Percentiles rank a stretch among this genome's conserved stretches.
Conservation (phyloP, 2,113 vertebrate species). For the pig (Sus scrofa) region DNA sequence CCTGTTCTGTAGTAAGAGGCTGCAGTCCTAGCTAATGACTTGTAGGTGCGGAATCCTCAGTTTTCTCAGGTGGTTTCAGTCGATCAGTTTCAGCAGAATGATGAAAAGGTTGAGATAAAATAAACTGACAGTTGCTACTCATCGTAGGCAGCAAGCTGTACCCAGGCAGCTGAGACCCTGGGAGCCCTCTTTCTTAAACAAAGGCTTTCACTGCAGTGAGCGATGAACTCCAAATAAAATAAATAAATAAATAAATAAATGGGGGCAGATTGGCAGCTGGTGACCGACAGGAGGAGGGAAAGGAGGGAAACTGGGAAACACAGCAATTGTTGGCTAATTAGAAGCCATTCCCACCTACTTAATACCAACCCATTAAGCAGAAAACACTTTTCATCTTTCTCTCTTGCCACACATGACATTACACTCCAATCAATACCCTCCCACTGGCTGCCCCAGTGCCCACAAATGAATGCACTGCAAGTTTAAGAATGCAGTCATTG, state of each 20-base stretch:
- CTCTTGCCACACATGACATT: slow-evolving; percentile 93
- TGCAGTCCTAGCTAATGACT: slow-evolving; percentile 96
- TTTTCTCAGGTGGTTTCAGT: slow-evolving; percentile 98
- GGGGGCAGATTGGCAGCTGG: slow-evolving; percentile 92
- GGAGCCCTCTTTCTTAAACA: slow-evolving; percentile 93
- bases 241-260: too few relatives aligned
- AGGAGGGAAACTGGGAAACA: slow-evolving; percentile 90
- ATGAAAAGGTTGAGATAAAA: slow-evolving; percentile 99
- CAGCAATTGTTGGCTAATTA: slow-evolving; percentile 95
- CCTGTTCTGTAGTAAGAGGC: slow-evolving; percentile 89
- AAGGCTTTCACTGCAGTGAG: slow-evolving; percentile 91
- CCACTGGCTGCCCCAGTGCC: slow-evolving; percentile 91
- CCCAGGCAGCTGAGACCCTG: slow-evolving; percentile 96
- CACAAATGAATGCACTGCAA: slow-evolving; percentile 91
- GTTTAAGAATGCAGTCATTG: slow-evolving; percentile 95
- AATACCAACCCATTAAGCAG: slow-evolving; percentile 97
- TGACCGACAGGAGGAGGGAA: slow-evolving; percentile 89
- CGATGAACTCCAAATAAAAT: slow-evolving; percentile 90
- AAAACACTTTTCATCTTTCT: slow-evolving; percentile 91
- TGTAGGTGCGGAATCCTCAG: slow-evolving; percentile 95
- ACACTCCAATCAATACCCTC: slow-evolving; percentile 94
- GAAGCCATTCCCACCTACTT: slow-evolving; percentile 95
- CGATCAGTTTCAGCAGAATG: slow-evolving; percentile 94
- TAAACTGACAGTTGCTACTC: slow-evolving; percentile 99
- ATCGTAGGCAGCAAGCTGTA: slow-evolving; percentile 94